Conservation (phyloP, 2,113 vertebrate species). For the Tursiops truncatus region DNA sequence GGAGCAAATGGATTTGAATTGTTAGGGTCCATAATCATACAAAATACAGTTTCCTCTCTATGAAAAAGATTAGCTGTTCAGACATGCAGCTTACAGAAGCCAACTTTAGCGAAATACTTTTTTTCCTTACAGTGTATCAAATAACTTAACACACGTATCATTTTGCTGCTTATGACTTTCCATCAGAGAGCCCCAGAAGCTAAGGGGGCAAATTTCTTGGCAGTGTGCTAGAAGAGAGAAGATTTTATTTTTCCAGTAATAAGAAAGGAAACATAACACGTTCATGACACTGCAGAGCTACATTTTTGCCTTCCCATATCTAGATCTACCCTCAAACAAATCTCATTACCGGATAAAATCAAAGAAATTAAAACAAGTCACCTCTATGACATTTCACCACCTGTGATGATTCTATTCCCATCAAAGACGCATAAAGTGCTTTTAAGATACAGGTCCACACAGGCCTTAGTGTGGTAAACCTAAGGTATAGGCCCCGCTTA, state of each 20-base stretch:
- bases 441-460: background rate
- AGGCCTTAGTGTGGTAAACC: background rate
- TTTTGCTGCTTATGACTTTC: background rate
- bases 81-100: slow-evolving; percentile 30
- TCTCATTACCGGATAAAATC: background rate
- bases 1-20: slow-evolving; percentile 63
- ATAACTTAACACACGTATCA: slow-evolving; percentile 1
- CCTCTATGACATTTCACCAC: background rate
- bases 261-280: background rate
- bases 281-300: background rate
- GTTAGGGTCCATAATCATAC: slow-evolving; percentile 6
- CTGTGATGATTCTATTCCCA: background rate
- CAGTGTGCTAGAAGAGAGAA: background rate
- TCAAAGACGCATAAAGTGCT: background rate
- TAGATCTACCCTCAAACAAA: background rate
- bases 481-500: background rate
- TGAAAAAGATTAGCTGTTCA: slow-evolving; percentile 39
- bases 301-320: background rate
- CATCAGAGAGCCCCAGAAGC: background rate
- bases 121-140: background rate
- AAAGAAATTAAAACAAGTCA: slow-evolving; percentile 16
- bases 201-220: background rate
- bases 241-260: background rate
- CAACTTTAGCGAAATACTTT: slow-evolving; percentile 31
- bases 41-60: slow-evolving; percentile 29